Percentiles rank a stretch among this genome's conserved stretches.
phyloP scores from a whole-genome alignment of 2,888 invertebrate genomes.

The Latheticus oryzae region DNA sequence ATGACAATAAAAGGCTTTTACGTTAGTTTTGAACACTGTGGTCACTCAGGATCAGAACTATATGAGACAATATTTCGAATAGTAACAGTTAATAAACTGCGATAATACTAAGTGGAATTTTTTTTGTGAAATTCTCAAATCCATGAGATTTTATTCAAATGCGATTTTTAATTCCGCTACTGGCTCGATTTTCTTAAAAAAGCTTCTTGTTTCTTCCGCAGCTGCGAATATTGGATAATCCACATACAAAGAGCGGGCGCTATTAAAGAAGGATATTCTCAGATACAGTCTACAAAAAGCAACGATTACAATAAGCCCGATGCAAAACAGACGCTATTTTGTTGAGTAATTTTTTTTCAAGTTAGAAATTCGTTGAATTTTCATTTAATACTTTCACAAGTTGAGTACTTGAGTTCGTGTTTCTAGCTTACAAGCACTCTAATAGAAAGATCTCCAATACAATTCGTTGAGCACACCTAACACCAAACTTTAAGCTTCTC shows the following conservation, averaged over 20 bases:
- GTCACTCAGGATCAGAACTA: background rate
- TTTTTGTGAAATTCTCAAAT: no score
- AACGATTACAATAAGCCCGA: slow-evolving; percentile 4
- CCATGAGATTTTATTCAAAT: no score
- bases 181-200: slow-evolving; percentile 5
- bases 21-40: slow-evolving; percentile 3
- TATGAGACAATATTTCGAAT: background rate
- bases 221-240: slow-evolving; percentile 10
- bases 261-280: slow-evolving; percentile 8
- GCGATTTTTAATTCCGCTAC: background rate
- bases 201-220: slow-evolving; percentile 13
- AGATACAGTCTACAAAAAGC: slow-evolving; percentile 6
- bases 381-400: background rate
- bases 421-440: slow-evolving; percentile 20
- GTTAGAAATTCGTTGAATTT: background rate
- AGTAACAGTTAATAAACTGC: no score
- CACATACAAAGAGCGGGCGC: slow-evolving; percentile 5
- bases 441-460: slow-evolving; percentile 40
- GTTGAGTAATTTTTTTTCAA: slow-evolving; percentile 1
- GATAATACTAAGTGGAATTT: no score
- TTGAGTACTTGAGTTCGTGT: slow-evolving; percentile 12
- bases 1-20: slow-evolving; percentile 27
- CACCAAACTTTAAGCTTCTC: slow-evolving; percentile 45
- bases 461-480: slow-evolving; percentile 48
- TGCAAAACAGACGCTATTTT: background rate